Evolutionary conservation across 2,113 vertebrate genomes (phyloP).

Genomic region (Percopsis transmontana): DNA sequence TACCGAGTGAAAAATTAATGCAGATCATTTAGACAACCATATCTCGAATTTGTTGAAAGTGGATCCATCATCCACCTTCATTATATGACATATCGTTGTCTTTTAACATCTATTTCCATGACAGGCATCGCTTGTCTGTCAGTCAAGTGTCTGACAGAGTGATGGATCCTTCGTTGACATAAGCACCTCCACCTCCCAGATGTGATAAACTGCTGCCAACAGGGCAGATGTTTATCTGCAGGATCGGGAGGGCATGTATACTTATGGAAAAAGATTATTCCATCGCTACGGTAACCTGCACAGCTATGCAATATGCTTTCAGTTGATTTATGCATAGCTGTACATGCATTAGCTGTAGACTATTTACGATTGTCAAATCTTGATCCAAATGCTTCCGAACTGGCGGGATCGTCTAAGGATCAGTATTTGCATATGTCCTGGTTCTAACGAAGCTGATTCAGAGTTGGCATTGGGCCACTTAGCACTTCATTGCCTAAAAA

Average conservation of each 20-base stretch:
- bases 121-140: conserved; percentile 33
- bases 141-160: conserved; percentile 26
- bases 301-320: no score
- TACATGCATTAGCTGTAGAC: no score
- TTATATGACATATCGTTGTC: conserved; percentile 14
- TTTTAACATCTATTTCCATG: conserved; percentile 27
- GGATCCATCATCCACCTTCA: no score
- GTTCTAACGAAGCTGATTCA: conserved; percentile 43
- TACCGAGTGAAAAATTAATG: no score
- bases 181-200: not conserved
- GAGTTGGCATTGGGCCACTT: conserved; percentile 48
- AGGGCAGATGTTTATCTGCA: no score
- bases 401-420: conserved; percentile 32
- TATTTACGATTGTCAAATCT: conserved; percentile 33
- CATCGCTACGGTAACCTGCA: no score
- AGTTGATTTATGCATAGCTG: no score
- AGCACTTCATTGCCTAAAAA: conserved; percentile 60
- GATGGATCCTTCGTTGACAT: conserved; percentile 2
- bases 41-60: no score
- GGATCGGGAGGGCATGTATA: no score
- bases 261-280: no score
- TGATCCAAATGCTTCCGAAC: conserved; percentile 36
- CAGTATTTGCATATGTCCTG: conserved; percentile 52
- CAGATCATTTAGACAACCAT: conserved; percentile 28
- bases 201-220: not conserved